A percentile compares a stretch with the other conserved stretches of the same genome.
These are phyloP conservation scores for Lophius americanus DNA, from an alignment of 2,797 vertebrate genomes.

Conservation along the genomic window DNA sequence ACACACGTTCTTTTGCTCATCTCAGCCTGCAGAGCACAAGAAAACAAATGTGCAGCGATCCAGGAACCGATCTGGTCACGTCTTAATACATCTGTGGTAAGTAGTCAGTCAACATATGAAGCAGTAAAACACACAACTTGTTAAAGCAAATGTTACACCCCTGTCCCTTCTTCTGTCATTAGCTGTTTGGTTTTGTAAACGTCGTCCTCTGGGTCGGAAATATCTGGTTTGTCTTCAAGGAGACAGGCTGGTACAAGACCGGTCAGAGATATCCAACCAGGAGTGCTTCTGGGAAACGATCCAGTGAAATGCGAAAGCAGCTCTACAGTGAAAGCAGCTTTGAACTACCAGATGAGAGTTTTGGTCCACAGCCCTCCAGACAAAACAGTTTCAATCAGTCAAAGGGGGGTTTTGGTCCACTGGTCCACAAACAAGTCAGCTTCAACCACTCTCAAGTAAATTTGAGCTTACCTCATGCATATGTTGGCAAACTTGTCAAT, in stretches of 20 bases:
- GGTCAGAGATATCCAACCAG: slow-evolving; percentile 88
- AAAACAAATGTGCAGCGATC: slow-evolving; percentile 88
- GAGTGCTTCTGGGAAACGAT: slow-evolving; percentile 88
- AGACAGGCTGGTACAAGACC: slow-evolving; percentile 96
- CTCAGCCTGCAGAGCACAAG: slow-evolving; percentile 91
- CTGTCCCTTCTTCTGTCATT: slow-evolving; percentile 25
- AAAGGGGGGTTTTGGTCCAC: slow-evolving; percentile 38
- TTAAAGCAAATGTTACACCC: slow-evolving; percentile 6
- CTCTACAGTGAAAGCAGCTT: slow-evolving; percentile 89
- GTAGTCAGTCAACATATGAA: slow-evolving; percentile 54
- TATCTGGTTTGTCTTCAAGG: slow-evolving; percentile 99
- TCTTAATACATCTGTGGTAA: slow-evolving; percentile 93
- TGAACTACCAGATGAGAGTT: slow-evolving; percentile 85
- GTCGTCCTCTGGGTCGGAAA: slow-evolving; percentile 97
- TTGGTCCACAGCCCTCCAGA: slow-evolving; percentile 79
- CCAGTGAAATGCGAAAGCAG: slow-evolving; percentile 86
- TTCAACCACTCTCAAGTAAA: slow-evolving; percentile 64
- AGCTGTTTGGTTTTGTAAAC: slow-evolving; percentile 98
- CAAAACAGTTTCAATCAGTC: slow-evolving; percentile 76
- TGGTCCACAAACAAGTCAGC: slow-evolving; percentile 64
- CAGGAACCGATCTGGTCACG: slow-evolving; percentile 92
- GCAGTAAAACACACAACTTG: neutral
- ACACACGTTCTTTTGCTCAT: slow-evolving; percentile 90
- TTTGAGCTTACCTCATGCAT: slow-evolving; percentile 76
- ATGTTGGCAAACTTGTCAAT: slow-evolving; percentile 65